These are phyloP conservation scores for Nudaria mundana DNA, from an alignment of 2,888 invertebrate genomes.

Conservation along the genomic window DNA sequence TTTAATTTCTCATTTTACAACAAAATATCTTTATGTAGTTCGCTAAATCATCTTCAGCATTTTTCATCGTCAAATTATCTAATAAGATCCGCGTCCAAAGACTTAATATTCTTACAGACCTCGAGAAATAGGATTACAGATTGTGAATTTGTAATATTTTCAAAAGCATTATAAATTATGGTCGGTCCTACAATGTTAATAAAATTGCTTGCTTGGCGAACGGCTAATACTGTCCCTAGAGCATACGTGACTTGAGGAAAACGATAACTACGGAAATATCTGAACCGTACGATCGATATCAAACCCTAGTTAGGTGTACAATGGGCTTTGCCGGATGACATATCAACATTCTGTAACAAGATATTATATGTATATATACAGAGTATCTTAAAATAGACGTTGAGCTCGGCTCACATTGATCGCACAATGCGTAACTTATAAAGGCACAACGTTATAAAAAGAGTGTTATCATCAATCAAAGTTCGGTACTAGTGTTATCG, in stretches of 20 bases:
- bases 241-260: constrained; percentile 32
- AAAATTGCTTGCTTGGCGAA: constrained; percentile 41
- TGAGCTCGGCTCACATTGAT: background rate
- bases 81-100: constrained; percentile 21
- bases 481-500: too few species aligned
- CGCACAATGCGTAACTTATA: too few species aligned
- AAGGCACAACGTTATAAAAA: too few species aligned
- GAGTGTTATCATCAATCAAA: too few species aligned
- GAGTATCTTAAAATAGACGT: background rate
- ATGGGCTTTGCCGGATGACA: constrained; percentile 21
- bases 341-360: constrained; percentile 14
- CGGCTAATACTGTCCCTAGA: constrained; percentile 38
- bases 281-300: constrained; percentile 24
- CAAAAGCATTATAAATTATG: constrained; percentile 34
- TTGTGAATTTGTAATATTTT: constrained; percentile 30
- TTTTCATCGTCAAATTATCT: constrained; percentile 24
- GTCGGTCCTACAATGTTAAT: constrained; percentile 33
- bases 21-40: constrained; percentile 21
- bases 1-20: constrained; percentile 13
- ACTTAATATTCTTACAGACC: constrained; percentile 28
- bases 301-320: constrained; percentile 24
- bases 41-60: constrained; percentile 19
- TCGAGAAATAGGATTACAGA: constrained; percentile 28
- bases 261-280: constrained; percentile 30
- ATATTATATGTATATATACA: background rate